Conservation (phyloP, 2,113 vertebrate genomes). For the Brevimyrus niger region DNA sequence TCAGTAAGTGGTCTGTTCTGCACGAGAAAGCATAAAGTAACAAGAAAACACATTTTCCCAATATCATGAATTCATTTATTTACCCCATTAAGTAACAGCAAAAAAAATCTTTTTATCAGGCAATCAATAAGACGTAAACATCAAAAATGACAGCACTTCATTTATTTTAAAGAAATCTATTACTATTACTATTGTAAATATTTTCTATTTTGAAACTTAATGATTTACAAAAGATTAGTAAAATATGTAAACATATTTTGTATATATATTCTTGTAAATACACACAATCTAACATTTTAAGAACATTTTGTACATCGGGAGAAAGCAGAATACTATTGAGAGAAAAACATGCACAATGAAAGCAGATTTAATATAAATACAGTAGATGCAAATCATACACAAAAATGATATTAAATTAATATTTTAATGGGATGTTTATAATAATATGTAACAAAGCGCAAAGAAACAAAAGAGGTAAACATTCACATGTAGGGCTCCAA, state of each 20-base stretch:
- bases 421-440: conserved; percentile 34
- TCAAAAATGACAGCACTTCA: conserved; percentile 37
- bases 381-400: conserved; percentile 16
- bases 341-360: conserved; percentile 25
- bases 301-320: conserved; percentile 23
- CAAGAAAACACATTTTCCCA: neutral
- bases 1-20: neutral
- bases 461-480: conserved; percentile 34
- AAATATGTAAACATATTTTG: conserved; percentile 57
- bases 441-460: conserved; percentile 42
- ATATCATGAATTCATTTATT: conserved; percentile 13
- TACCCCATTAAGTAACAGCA: neutral
- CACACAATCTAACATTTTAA: conserved; percentile 37
- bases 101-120: neutral
- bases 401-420: conserved; percentile 32
- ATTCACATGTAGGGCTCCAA: conserved; percentile 41
- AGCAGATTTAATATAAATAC: conserved; percentile 14
- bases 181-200: conserved; percentile 63
- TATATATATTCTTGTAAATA: conserved; percentile 42
- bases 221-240: conserved; percentile 63
- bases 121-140: conserved; percentile 1
- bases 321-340: conserved; percentile 24
- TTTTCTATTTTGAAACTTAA: conserved; percentile 50
- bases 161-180: conserved; percentile 65
- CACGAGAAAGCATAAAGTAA: no score